Base-by-base conservation (phyloP, 2,888 invertebrate genomes). In the Eupithecia subfuscata region DNA sequence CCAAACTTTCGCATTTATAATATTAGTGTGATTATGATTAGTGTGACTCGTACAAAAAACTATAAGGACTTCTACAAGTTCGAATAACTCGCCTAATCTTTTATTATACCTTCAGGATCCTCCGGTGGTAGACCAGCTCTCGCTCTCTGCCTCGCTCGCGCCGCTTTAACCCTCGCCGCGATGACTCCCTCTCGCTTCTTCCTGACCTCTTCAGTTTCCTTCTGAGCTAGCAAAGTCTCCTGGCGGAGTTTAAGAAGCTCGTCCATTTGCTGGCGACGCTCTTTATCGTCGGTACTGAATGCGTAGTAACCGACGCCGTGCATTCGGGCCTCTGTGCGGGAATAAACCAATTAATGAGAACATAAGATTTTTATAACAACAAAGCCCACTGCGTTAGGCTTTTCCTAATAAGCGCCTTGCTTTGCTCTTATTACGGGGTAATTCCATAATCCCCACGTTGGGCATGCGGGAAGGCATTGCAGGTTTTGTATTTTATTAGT, bases 281-380 rank as follows among this genome's bases (percentile, higher is more conserved):
- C 96, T 3, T 95, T 95, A 83, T 98, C 98, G 84, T 99, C 97
- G 67, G 97, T 97, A 18, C 98, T 98, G 90, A 99, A 99, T 34
- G 97, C 96, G 91, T 97, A 99, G 92, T 98, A 99, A 8, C 98
- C 98, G 25, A 98, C 98, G 85, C 99, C 99, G 87, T 99, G 99
- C 16, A 97, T 96, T 78, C 99, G 96, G 0, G 98, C 98, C 96
- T 99, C 99, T 97, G 90, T 5, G 82, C 0, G 22, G 12, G 56
- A 56, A 60, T 25, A 56, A 16, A 48, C 18, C 45, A 45, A 45
- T 45, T 3, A 43, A 14, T 43, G 43, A 43, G 43, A 43, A 14
- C 40, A 40, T 40, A 40, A 40, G 9, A 9, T 9, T 9, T 40
- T 40, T 7, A 7, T 8, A 40, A 40, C 40, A 40, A 40, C 40